Conservation (phyloP, 2,888 invertebrate genomes). For the Theretra japonica region DNA sequence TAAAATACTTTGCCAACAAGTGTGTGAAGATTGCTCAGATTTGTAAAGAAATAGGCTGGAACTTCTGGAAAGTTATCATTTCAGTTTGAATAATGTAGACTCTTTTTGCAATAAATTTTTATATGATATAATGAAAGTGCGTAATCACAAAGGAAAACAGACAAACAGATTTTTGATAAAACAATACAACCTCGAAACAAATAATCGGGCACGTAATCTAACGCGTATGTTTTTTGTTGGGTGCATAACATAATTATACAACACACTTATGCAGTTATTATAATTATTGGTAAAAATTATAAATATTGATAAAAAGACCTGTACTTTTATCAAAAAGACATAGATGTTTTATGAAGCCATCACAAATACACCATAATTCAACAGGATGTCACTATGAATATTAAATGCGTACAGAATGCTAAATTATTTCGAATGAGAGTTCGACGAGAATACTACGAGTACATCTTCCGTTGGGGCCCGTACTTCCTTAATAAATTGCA, state of each 20-base stretch:
- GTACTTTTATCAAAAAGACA: too few species aligned
- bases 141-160: too few species aligned
- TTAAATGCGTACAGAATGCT: background rate
- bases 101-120: background rate
- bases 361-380: background rate
- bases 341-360: background rate
- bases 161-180: background rate
- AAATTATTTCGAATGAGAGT: background rate
- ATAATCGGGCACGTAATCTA: too few species aligned
- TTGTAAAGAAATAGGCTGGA: background rate
- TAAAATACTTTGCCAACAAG: conserved; percentile 5
- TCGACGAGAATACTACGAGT: background rate
- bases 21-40: background rate
- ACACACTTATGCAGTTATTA: too few species aligned
- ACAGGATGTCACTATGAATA: conserved; percentile 3
- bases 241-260: too few species aligned
- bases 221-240: too few species aligned
- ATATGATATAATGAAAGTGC: background rate
- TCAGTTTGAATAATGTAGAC: background rate
- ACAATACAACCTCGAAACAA: too few species aligned
- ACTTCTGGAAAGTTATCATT: background rate
- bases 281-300: too few species aligned
- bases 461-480: too few species aligned
- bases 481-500: too few species aligned
- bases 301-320: too few species aligned